Percentiles rank a stretch among this genome's conserved stretches.
phyloP scores from a whole-genome alignment of 2,888 invertebrate species.

The Stratiomys singularior region DNA sequence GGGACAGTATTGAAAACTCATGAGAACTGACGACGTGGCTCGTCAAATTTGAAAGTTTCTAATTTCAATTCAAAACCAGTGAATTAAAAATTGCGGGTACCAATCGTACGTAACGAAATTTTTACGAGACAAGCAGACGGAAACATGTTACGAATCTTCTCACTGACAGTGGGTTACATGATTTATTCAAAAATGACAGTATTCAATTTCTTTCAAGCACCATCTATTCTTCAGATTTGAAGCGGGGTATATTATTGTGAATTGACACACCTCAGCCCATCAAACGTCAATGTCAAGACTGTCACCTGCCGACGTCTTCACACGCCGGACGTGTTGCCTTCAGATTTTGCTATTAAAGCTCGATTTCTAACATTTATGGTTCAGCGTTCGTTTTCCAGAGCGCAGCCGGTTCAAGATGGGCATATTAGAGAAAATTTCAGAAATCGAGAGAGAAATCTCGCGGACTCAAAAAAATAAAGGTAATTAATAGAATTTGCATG shows the following conservation, averaged over 20 bases:
- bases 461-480: slow-evolving; percentile 99
- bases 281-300: background rate
- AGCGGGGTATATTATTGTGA: background rate
- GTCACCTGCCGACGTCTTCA: background rate
- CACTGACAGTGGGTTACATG: too few species aligned
- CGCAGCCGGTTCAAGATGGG: slow-evolving; percentile 81
- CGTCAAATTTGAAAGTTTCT: too few species aligned
- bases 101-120: background rate
- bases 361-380: background rate
- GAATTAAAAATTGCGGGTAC: too few species aligned
- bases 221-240: background rate
- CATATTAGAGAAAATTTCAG: slow-evolving; percentile 97
- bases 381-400: background rate
- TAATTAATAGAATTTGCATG: slow-evolving; percentile 62
- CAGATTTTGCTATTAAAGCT: background rate
- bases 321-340: background rate
- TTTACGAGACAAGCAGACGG: too few species aligned
- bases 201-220: too few species aligned
- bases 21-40: too few species aligned
- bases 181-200: too few species aligned
- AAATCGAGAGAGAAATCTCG: slow-evolving; percentile 98
- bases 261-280: background rate
- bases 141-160: too few species aligned
- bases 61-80: too few species aligned
- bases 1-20: too few species aligned